Evolutionary conservation across 2,797 vertebrate species (phyloP), one percentile per base, ranked within the genome.

Genomic region (Hydrophis major): DNA sequence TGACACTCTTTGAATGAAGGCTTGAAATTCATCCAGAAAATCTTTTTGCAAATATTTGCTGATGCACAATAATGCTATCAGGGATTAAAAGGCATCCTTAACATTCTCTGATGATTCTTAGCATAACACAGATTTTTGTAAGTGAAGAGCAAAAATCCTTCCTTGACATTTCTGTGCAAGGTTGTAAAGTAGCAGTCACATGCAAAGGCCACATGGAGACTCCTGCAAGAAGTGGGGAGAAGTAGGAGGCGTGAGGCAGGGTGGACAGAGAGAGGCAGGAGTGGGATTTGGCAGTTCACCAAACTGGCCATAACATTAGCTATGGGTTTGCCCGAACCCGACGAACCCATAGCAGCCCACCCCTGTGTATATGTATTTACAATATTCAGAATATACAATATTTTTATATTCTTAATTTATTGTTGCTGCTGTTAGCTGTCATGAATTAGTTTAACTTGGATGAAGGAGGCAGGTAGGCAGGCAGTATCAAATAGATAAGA

Each of bases 21-120:
- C 27, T 95, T 93, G 95, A 97, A 96, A 95, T 98, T 97, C 95
- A 98, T 95, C 94, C 95, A 95, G 95, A 97, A 97, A 97, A 98
- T 96, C 95, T 95, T 97, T 96, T 96, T 94, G 95, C 96, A 97
- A 97, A 96, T 97, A 97, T 97, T 98, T 98, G 96, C 97, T 95
- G 96, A 97, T 97, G 96, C 94, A 95, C 94, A 96, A 96, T 96
- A 95, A 97, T 87, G 94, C 96, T 94, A 94, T 90, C 95, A 86
- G 66, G 93, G 96, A 97, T 97, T 97, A 97, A 94, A 50, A 94
- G 83, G 25, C 0, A 92, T 55, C 96, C 95, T 90, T 0, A 22
- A 6, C 90, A 74, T 94, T 90, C 42, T 6, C 18, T 94, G 96
- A 86, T 12, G 91, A 89, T 90, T 95, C 63, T 95, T 93, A 94